phyloP scores from a whole-genome alignment of 2,797 vertebrate genomes.

The Poecilia gillii region DNA sequence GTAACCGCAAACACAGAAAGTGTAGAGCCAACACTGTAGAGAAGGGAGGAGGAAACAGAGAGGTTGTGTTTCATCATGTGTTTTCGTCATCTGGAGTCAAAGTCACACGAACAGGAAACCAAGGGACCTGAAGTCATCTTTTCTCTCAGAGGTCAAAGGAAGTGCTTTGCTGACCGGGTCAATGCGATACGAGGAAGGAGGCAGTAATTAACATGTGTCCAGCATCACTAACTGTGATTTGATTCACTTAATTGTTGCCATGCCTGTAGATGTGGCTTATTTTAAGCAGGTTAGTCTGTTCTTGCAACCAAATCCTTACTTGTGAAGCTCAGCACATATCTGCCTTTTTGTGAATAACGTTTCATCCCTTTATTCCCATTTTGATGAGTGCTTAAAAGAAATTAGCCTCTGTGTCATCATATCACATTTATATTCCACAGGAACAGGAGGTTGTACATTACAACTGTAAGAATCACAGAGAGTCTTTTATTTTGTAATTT shows the following conservation, averaged over 20 bases:
- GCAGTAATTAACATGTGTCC: constrained; percentile 14
- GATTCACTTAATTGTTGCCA: neutral
- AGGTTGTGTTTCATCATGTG: constrained; percentile 12
- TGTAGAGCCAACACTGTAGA: neutral
- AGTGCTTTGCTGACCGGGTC: constrained; percentile 40
- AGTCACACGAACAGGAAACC: constrained; percentile 21
- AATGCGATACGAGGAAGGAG: constrained; percentile 9
- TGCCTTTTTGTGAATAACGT: neutral
- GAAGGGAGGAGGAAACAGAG: constrained; percentile 25
- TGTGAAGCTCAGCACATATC: neutral
- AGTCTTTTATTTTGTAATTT: neutral
- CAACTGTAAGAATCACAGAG: neutral
- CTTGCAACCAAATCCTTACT: neutral
- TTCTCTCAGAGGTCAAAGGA: constrained; percentile 51
- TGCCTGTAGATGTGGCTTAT: neutral
- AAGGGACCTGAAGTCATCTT: constrained; percentile 12
- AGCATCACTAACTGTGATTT: constrained; percentile 15
- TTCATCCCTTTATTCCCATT: neutral
- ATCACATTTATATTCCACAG: neutral
- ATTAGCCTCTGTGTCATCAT: neutral
- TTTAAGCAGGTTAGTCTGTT: neutral
- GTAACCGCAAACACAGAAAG: neutral
- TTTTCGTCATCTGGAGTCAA: constrained; percentile 3
- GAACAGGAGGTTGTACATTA: neutral
- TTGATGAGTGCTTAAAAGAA: neutral